phyloP scores from a whole-genome alignment of 2,797 vertebrate species.

The Heteromormyrus szaboi region DNA sequence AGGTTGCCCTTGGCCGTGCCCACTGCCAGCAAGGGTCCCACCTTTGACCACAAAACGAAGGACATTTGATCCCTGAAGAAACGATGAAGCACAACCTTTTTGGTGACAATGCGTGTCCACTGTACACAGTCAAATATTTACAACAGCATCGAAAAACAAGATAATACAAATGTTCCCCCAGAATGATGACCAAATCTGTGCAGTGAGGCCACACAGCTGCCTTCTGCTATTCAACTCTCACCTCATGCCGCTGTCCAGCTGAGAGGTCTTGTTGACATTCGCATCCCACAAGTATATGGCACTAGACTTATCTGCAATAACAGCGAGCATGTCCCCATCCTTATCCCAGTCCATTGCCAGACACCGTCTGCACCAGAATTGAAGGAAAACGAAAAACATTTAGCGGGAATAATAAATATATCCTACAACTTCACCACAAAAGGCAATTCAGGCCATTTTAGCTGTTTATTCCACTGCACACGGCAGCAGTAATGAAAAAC shows the following conservation, averaged over 20 bases:
- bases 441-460: not conserved
- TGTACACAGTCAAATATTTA: not conserved
- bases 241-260: slow-evolving; percentile 90
- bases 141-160: not conserved
- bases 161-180: not conserved
- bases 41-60: slow-evolving; percentile 87
- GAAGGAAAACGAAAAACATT: not conserved
- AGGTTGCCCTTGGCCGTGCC: slow-evolving; percentile 92
- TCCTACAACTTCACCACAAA: not conserved
- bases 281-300: slow-evolving; percentile 87
- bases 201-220: not conserved
- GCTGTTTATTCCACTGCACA: not conserved
- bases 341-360: slow-evolving; percentile 95
- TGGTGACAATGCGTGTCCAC: not conserved
- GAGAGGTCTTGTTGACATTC: slow-evolving; percentile 82
- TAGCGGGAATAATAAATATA: not conserved
- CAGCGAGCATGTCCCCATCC: slow-evolving; percentile 85
- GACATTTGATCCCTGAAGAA: slow-evolving; percentile 84
- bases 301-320: slow-evolving; percentile 86
- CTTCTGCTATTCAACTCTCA: slow-evolving; percentile 43
- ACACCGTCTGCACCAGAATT: slow-evolving; percentile 60
- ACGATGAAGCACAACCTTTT: not conserved
- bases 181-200: not conserved
- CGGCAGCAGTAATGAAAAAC: not conserved
- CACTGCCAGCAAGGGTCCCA: slow-evolving; percentile 75